A percentile compares a stretch with the other conserved stretches of the same genome.
Evolutionary conservation across 2,113 vertebrate species (phyloP).

Genomic region (Lampris megalopsis): DNA sequence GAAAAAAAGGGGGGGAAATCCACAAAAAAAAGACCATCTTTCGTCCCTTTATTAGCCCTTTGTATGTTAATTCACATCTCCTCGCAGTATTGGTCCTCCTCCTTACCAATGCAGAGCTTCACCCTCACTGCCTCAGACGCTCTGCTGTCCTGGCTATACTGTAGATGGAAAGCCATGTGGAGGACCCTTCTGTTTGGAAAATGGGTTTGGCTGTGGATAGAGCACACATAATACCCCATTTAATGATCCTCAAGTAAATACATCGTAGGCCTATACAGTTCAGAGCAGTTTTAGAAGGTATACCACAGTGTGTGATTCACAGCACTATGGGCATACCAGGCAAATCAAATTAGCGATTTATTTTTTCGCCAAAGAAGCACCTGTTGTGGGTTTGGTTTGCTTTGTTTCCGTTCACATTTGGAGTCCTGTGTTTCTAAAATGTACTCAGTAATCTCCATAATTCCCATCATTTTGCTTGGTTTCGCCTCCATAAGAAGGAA

Average conservation of each 20-base stretch:
- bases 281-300: slow-evolving; percentile 24
- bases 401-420: background rate
- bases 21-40: too few species aligned
- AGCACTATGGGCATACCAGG: slow-evolving; percentile 13
- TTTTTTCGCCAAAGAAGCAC: slow-evolving; percentile 1
- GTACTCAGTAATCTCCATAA: background rate
- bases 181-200: slow-evolving; percentile 32
- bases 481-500: slow-evolving; percentile 15
- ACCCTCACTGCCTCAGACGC: background rate
- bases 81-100: too few species aligned
- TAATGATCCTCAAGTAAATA: slow-evolving; percentile 33
- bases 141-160: background rate
- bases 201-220: slow-evolving; percentile 44
- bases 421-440: background rate
- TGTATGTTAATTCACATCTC: too few species aligned
- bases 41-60: too few species aligned
- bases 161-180: background rate
- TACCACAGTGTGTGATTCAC: slow-evolving; percentile 23
- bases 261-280: slow-evolving; percentile 19
- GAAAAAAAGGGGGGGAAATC: too few species aligned
- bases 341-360: slow-evolving; percentile 1
- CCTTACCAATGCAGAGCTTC: too few species aligned
- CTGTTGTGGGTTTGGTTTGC: background rate
- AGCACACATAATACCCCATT: slow-evolving; percentile 12
- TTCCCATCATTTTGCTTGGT: background rate